phyloP scores from a whole-genome alignment of 2,113 vertebrate species.

The Labrus mixtus region DNA sequence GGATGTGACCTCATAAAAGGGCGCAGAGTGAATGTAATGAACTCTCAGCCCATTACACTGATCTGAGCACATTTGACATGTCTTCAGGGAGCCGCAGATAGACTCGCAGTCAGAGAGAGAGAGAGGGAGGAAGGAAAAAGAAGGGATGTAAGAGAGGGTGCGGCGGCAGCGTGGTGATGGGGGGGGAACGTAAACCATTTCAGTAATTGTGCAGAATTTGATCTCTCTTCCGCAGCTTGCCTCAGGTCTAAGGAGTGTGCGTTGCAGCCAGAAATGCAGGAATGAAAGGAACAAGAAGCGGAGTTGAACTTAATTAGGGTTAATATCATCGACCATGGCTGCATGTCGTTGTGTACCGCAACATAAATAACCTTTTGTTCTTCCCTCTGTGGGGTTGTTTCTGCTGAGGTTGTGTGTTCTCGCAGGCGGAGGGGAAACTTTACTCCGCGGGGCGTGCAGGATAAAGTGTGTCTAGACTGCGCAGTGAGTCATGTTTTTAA shows the following conservation, averaged over 20 bases:
- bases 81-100: conserved; percentile 73
- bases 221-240: conserved; percentile 55
- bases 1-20: conserved; percentile 84
- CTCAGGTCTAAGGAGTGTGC: conserved; percentile 25
- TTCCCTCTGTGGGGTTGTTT: conserved; percentile 18
- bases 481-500: not conserved
- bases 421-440: not conserved
- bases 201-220: conserved; percentile 70
- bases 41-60: conserved; percentile 81
- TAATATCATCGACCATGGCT: conserved; percentile 43
- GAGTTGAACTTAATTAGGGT: conserved; percentile 63
- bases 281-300: conserved; percentile 25
- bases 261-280: conserved; percentile 17
- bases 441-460: not conserved
- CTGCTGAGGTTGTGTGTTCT: conserved; percentile 32
- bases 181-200: conserved; percentile 50
- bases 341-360: conserved; percentile 37
- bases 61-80: conserved; percentile 80
- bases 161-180: not conserved
- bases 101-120: conserved; percentile 44
- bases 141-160: conserved; percentile 10
- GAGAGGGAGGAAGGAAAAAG: conserved; percentile 34
- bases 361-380: conserved; percentile 48
- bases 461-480: not conserved
- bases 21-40: conserved; percentile 80